These are phyloP conservation scores for Chiridota heheva DNA, from an alignment of 35 echinoderm and acorn worm genomes.

Conservation along the genomic window DNA sequence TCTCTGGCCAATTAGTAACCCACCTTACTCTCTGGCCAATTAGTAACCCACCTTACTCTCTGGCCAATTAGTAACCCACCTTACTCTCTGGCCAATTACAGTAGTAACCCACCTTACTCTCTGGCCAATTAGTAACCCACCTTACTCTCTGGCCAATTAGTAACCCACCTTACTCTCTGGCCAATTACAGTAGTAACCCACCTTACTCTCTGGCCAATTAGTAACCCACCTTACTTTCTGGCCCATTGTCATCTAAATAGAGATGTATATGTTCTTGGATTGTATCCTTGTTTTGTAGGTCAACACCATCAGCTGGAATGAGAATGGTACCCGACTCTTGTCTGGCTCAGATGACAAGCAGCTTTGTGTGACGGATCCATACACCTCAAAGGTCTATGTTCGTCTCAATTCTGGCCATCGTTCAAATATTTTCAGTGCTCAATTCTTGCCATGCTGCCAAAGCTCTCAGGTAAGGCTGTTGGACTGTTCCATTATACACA, in stretches of 20 bases:
- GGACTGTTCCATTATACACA: too few relatives aligned
- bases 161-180: background rate
- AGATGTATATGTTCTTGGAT: background rate
- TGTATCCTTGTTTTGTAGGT: conserved; percentile 50
- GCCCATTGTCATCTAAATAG: background rate
- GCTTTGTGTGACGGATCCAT: conserved; percentile 80
- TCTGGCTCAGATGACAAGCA: conserved; percentile 98
- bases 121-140: background rate
- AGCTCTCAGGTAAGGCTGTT: conserved; percentile 59
- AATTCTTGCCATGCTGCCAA: conserved; percentile 67
- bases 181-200: background rate
- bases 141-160: background rate
- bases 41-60: too few relatives aligned
- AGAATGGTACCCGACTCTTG: conserved; percentile 60
- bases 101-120: background rate
- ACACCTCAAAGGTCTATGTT: conserved; percentile 57
- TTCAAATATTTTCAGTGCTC: conserved; percentile 97
- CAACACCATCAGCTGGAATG: conserved; percentile 94
- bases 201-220: background rate
- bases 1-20: too few relatives aligned
- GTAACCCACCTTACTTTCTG: background rate
- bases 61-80: too few relatives aligned
- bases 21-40: too few relatives aligned
- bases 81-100: too few relatives aligned
- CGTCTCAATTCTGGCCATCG: conserved; percentile 75